These are phyloP conservation scores for Phenganax subtilis DNA, from an alignment of 92 coral and sea anemone genomes.

Conservation along the genomic window DNA sequence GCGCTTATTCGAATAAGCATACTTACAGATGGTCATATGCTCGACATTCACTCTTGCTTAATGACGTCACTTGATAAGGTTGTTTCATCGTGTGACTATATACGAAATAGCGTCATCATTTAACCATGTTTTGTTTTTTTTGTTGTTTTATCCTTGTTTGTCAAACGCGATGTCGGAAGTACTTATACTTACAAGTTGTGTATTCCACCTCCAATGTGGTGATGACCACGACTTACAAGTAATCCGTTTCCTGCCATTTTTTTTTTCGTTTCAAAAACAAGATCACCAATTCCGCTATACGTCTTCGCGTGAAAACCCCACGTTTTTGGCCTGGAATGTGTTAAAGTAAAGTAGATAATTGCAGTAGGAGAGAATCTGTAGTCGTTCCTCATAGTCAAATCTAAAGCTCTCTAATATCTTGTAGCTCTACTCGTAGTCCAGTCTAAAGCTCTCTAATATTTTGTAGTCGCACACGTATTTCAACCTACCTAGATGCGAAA, in stretches of 20 bases:
- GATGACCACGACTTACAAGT: conserved; percentile 24
- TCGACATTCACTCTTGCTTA: conserved; percentile 52
- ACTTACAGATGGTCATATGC: conserved; percentile 60
- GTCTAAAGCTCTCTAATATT: too few relatives aligned
- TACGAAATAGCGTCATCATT: conserved; percentile 18
- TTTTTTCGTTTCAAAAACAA: neutral
- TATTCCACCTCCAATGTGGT: conserved; percentile 29
- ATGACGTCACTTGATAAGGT: conserved; percentile 58
- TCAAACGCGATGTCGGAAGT: neutral
- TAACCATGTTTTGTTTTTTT: neutral
- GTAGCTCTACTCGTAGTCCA: too few relatives aligned
- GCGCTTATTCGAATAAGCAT: neutral
- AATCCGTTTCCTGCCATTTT: conserved; percentile 7
- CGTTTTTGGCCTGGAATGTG: conserved; percentile 1
- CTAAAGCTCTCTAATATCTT: too few relatives aligned
- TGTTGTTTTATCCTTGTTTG: neutral
- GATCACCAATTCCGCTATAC: conserved; percentile 23
- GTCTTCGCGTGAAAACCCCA: conserved; percentile 38
- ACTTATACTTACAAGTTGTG: conserved; percentile 33
- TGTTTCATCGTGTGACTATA: conserved; percentile 51
- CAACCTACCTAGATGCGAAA: conserved; percentile 30
- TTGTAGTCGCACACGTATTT: neutral
- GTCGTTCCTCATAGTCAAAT: too few relatives aligned
- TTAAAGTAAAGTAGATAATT: neutral
- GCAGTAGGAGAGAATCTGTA: neutral